Evolutionary conservation across 2,888 invertebrate species (phyloP).

Genomic region (Acleris holmiana): DNA sequence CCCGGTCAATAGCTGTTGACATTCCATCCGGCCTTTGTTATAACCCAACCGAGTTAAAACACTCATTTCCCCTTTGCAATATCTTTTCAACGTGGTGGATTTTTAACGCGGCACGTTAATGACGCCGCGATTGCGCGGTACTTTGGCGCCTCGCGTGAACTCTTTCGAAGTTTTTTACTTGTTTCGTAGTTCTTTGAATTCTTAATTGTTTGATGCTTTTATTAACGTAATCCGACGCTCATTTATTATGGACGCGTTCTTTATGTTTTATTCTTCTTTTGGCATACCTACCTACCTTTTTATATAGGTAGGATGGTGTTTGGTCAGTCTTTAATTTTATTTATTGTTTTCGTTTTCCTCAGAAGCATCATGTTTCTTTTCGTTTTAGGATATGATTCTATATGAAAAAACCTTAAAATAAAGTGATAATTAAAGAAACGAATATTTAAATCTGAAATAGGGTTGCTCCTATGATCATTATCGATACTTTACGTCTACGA

Average conservation of each 20-base stretch:
- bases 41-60: slow-evolving; percentile 45
- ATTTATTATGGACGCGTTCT: slow-evolving; percentile 31
- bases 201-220: slow-evolving; percentile 34
- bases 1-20: slow-evolving; percentile 58
- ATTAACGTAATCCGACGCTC: slow-evolving; percentile 32
- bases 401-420: too few species aligned
- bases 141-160: slow-evolving; percentile 42
- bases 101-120: slow-evolving; percentile 40
- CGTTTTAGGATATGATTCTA: too few species aligned
- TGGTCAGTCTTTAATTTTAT: too few species aligned
- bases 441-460: too few species aligned
- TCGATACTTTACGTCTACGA: too few species aligned
- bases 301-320: too few species aligned
- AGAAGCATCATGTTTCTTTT: too few species aligned
- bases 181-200: slow-evolving; percentile 34
- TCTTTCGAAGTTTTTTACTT: slow-evolving; percentile 32
- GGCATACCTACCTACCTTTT: neutral
- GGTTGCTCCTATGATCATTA: too few species aligned
- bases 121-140: slow-evolving; percentile 49
- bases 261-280: slow-evolving; percentile 26
- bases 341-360: too few species aligned
- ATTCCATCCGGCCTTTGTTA: slow-evolving; percentile 36
- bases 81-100: slow-evolving; percentile 25
- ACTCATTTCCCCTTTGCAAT: slow-evolving; percentile 3
- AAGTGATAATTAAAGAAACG: too few species aligned